Percentiles rank a stretch among this genome's conserved stretches.
phyloP scores from a whole-genome alignment of 2,113 vertebrate species.

The Chamaea fasciata region DNA sequence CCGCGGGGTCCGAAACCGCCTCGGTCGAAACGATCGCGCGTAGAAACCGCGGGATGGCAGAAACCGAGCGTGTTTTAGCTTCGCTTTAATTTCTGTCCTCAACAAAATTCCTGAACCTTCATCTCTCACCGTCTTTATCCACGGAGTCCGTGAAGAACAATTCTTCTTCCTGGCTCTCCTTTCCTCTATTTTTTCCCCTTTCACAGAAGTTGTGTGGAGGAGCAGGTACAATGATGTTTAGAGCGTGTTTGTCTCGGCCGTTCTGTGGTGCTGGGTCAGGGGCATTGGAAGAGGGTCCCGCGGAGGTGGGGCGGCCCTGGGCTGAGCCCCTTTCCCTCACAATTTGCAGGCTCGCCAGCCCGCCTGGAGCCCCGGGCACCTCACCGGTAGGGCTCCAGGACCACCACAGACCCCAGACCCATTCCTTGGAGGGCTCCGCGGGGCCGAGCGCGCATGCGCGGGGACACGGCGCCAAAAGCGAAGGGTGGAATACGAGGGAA shows the following conservation, averaged over 20 bases:
- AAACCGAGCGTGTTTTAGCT: not conserved
- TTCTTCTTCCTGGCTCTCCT: not conserved
- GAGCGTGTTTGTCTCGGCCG: rapidly evolving
- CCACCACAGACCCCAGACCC: not conserved
- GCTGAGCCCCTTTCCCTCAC: not conserved
- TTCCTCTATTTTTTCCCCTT: not conserved
- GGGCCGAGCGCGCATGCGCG: not conserved
- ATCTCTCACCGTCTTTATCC: not conserved
- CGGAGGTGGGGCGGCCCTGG: not conserved
- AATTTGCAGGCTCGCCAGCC: not conserved
- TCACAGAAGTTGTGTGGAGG: not conserved
- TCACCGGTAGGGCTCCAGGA: not conserved
- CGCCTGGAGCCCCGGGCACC: not conserved
- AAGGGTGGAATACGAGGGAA: not conserved
- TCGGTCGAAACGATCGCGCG: rapidly evolving
- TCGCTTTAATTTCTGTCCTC: rapidly evolving
- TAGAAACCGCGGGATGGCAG: not conserved
- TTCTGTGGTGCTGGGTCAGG: not conserved
- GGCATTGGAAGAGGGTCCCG: not conserved
- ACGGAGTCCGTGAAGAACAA: rapidly evolving
- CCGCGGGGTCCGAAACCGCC: not conserved
- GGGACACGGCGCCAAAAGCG: rapidly evolving
- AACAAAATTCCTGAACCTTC: rapidly evolving
- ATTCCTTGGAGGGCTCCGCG: rapidly evolving
- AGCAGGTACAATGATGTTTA: not conserved